phyloP scores from a whole-genome alignment of 92 coral and sea anemone species.

The Zoanthus sociatus region DNA sequence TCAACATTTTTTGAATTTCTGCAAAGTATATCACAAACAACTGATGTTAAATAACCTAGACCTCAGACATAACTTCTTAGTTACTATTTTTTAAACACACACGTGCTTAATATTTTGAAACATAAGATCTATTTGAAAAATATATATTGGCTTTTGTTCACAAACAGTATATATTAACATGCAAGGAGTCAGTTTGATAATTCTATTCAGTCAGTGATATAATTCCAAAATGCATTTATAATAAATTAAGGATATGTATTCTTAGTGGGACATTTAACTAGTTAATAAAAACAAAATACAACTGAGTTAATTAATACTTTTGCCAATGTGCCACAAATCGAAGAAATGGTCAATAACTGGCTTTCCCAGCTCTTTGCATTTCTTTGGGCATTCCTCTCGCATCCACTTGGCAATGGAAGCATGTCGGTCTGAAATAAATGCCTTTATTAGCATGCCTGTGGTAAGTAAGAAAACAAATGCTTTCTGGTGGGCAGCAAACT shows the following conservation, averaged over 20 bases:
- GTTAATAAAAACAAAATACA: constrained; percentile 3
- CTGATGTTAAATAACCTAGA: not conserved
- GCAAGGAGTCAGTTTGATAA: too few relatives aligned
- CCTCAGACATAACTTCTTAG: not conserved
- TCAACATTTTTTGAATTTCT: constrained; percentile 46
- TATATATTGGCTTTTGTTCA: too few relatives aligned
- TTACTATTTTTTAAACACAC: not conserved
- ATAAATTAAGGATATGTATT: too few relatives aligned
- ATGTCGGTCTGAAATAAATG: constrained; percentile 51
- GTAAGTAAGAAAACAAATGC: constrained; percentile 54
- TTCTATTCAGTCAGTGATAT: too few relatives aligned
- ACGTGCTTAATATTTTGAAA: too few relatives aligned
- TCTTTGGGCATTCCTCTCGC: constrained; percentile 45
- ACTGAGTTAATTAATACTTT: constrained; percentile 22
- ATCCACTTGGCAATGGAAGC: constrained; percentile 48
- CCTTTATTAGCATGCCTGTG: constrained; percentile 56
- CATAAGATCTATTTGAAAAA: too few relatives aligned
- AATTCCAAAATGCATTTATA: too few relatives aligned
- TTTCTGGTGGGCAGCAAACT: constrained; percentile 62
- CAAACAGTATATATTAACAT: too few relatives aligned
- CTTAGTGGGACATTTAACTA: not conserved
- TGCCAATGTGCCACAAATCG: constrained; percentile 56
- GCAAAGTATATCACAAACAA: not conserved
- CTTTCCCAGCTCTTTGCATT: constrained; percentile 54
- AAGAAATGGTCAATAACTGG: constrained; percentile 51